Percentiles rank a stretch among this genome's conserved stretches.
Conservation (phyloP, 2,888 invertebrate genomes). For the Enchytraeus crypticus region DNA sequence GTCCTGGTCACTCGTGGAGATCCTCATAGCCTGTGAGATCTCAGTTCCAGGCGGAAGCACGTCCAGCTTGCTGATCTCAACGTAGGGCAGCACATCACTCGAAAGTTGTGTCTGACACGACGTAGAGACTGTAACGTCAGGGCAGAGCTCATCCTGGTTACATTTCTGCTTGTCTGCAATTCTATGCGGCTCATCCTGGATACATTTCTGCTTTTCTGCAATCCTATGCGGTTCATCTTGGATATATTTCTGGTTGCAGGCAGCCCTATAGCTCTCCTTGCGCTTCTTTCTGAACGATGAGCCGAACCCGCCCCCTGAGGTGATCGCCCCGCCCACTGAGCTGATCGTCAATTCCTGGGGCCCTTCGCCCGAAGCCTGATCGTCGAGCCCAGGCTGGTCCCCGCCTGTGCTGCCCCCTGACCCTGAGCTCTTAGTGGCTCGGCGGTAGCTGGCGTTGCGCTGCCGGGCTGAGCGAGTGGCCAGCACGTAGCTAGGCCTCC, state of each 20-base stretch:
- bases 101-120: background rate
- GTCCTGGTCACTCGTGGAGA: background rate
- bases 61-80: too few species aligned
- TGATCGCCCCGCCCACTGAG: background rate
- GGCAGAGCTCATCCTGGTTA: background rate
- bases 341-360: background rate
- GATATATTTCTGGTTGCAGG: background rate
- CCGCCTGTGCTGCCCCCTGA: too few species aligned
- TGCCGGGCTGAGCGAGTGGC: conserved; percentile 40
- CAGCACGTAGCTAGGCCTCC: conserved; percentile 45
- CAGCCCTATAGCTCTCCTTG: conserved; percentile 33
- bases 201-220: background rate
- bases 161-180: background rate
- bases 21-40: background rate
- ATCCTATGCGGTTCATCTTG: background rate
- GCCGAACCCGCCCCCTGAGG: background rate
- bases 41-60: too few species aligned
- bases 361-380: conserved; percentile 44
- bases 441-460: conserved; percentile 44
- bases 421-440: too few species aligned
- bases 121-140: background rate
- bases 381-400: conserved; percentile 35
- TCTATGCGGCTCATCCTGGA: background rate
- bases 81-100: background rate
- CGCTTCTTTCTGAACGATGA: conserved; percentile 27